phyloP scores from a whole-genome alignment of 2,113 vertebrate species.

The Todiramphus chloris region DNA sequence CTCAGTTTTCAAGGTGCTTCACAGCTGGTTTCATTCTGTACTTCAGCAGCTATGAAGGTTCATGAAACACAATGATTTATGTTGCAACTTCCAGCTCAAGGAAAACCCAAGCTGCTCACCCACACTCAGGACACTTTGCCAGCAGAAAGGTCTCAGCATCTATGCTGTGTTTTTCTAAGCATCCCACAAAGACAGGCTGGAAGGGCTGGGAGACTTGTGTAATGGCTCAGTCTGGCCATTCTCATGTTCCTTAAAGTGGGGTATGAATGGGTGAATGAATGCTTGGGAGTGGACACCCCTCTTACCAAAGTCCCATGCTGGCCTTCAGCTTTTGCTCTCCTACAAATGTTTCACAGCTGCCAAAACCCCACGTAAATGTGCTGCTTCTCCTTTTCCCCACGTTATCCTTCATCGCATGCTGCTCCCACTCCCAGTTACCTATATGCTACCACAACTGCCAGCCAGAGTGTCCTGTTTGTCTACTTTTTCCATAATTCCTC shows the following conservation, averaged over 20 bases:
- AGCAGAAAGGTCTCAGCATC: background rate
- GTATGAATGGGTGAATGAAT: background rate
- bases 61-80: background rate
- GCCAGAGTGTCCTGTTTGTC: background rate
- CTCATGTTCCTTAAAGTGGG: background rate
- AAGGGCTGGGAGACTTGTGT: background rate
- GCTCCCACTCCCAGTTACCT: background rate
- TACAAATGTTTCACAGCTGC: background rate
- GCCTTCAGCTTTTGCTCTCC: background rate
- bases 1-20: background rate
- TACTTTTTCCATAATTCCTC: background rate
- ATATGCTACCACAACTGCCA: background rate
- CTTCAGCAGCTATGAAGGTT: background rate
- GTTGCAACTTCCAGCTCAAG: background rate
- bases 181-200: background rate
- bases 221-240: background rate
- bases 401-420: fast-evolving
- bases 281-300: background rate
- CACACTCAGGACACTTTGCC: background rate
- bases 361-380: background rate
- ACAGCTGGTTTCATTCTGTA: background rate
- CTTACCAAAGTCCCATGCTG: background rate
- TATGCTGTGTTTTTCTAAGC: background rate
- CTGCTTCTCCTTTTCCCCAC: background rate
- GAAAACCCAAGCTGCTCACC: background rate